phyloP scores from a whole-genome alignment of 1,140 invertebrate genomes.

The Drosophila auraria region DNA sequence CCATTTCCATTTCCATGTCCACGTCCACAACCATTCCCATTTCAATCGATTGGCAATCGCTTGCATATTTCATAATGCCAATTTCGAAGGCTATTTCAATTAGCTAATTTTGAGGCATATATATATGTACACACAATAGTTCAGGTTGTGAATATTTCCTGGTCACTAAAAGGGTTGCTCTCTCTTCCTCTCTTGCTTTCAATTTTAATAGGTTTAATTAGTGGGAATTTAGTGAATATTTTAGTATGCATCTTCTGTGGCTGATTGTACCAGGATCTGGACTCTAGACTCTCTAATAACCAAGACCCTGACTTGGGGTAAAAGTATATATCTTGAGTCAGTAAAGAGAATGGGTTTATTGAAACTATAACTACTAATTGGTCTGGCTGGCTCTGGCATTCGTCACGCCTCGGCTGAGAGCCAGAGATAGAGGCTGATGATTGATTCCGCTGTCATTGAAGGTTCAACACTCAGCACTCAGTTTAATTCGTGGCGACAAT shows the following conservation, averaged over 20 bases:
- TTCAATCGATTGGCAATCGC: conserved; percentile 34
- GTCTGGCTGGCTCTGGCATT: conserved; percentile 39
- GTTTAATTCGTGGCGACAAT: conserved; percentile 13
- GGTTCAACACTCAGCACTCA: conserved; percentile 21
- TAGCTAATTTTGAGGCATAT: conserved; percentile 45
- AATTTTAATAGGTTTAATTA: conserved; percentile 10
- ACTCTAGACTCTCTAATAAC: no score
- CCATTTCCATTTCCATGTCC: background rate
- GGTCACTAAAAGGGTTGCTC: background rate
- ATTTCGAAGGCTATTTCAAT: conserved; percentile 58
- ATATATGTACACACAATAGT: background rate
- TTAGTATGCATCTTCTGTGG: no score
- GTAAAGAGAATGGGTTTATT: conserved; percentile 28
- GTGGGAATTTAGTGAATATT: background rate
- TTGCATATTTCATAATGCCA: conserved; percentile 55
- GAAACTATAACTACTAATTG: conserved; percentile 65
- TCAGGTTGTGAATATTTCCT: conserved; percentile 6
- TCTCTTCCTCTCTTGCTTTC: background rate
- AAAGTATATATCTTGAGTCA: background rate
- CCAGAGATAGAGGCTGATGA: conserved; percentile 20
- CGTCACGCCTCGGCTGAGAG: conserved; percentile 26
- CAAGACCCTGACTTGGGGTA: background rate
- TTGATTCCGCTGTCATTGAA: conserved; percentile 45
- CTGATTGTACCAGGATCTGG: no score
- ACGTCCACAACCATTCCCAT: background rate